phyloP scores from a whole-genome alignment of 2,113 vertebrate genomes.

The Lipotes vexillifer region DNA sequence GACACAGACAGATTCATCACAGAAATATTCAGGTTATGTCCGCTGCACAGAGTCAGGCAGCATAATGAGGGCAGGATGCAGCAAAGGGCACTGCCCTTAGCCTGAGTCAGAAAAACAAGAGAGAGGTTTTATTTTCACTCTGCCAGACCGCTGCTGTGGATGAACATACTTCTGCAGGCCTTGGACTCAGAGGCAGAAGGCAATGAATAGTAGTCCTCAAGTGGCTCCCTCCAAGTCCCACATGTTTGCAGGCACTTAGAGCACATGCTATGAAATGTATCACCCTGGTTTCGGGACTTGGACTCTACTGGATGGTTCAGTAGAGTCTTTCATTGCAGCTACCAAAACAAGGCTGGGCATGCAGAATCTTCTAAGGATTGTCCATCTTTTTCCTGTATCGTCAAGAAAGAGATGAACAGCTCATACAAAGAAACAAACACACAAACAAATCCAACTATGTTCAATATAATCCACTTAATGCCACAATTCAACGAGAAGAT shows the following conservation, averaged over 20 bases:
- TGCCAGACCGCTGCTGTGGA: not conserved
- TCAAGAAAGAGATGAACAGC: not conserved
- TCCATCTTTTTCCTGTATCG: not conserved
- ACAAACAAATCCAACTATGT: not conserved
- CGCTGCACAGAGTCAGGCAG: not conserved
- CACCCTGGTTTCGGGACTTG: not conserved
- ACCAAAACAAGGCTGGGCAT: not conserved
- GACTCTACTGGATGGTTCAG: not conserved
- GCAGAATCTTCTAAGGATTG: not conserved
- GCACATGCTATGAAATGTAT: not conserved
- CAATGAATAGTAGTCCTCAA: not conserved
- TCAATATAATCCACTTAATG: not conserved
- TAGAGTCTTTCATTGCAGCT: not conserved
- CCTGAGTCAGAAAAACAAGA: not conserved
- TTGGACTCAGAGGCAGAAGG: not conserved
- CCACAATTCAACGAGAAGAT: not conserved
- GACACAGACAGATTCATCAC: not conserved
- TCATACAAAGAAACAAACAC: not conserved
- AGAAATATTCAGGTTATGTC: constrained; percentile 20
- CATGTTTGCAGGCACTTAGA: not conserved
- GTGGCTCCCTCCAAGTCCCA: too few relatives aligned
- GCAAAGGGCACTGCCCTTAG: not conserved
- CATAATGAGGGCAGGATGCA: not conserved
- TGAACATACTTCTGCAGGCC: not conserved
- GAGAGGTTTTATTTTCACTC: not conserved